Conservation (phyloP, 2,797 vertebrate genomes). For the Pachyuromys duprasi region DNA sequence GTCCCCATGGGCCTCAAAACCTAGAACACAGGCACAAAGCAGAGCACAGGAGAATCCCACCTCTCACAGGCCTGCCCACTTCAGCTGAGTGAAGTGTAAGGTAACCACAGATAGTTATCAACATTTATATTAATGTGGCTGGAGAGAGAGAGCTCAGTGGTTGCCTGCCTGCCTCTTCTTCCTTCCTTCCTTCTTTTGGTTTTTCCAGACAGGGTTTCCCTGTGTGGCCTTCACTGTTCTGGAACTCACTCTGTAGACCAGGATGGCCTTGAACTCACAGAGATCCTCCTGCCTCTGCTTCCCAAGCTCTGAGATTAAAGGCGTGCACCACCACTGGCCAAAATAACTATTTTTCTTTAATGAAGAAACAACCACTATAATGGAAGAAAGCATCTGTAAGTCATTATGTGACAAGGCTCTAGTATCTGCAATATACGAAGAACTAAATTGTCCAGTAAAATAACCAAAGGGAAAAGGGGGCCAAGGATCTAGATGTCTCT, state of each 20-base stretch:
- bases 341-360: not conserved
- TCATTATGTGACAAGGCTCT: not conserved
- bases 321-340: too few species aligned
- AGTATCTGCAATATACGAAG: not conserved
- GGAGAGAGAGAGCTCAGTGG: not conserved
- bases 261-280: not conserved
- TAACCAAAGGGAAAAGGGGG: not conserved
- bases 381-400: slow-evolving; percentile 32
- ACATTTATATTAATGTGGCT: not conserved
- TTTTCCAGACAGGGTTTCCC: not conserved
- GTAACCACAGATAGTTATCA: not conserved
- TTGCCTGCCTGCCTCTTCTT: too few species aligned
- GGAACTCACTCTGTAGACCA: not conserved
- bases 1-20: not conserved
- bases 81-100: not conserved
- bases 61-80: not conserved
- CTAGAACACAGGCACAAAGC: not conserved
- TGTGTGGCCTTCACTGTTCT: not conserved
- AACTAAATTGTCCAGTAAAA: not conserved
- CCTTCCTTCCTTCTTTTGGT: not conserved
- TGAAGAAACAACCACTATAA: not conserved
- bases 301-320: too few species aligned
- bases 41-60: not conserved
- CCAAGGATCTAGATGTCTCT: not conserved
- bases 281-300: not conserved